Evolutionary conservation across 2,888 invertebrate genomes (phyloP).

Genomic region (Lymantria monacha): DNA sequence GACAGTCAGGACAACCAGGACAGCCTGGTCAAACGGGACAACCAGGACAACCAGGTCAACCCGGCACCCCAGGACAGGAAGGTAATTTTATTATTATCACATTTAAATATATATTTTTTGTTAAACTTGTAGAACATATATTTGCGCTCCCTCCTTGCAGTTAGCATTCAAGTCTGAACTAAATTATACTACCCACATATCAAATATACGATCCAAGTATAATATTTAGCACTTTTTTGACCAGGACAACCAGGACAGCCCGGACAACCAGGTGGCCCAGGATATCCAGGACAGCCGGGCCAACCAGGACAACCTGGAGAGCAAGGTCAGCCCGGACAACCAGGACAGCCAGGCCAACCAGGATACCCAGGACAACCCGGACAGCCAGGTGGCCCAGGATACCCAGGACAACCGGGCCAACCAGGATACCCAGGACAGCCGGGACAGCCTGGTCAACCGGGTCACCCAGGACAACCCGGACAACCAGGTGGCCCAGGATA

Average conservation of each 20-base stretch:
- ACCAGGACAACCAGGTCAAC: constrained; percentile 30
- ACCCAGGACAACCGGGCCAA: constrained; percentile 6
- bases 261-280: constrained; percentile 45
- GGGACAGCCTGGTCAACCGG: constrained; percentile 4
- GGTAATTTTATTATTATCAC: too few relatives aligned
- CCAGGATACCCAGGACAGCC: constrained; percentile 5
- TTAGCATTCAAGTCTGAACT: too few relatives aligned
- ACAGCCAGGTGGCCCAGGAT: constrained; percentile 2
- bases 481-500: constrained; percentile 2
- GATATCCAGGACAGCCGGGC: constrained; percentile 32
- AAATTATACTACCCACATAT: too few relatives aligned
- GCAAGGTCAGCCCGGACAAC: neutral
- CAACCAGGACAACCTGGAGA: constrained; percentile 3
- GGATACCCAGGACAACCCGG: constrained; percentile 3
- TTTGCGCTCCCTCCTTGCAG: too few relatives aligned
- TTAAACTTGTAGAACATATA: too few relatives aligned
- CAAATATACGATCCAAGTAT: too few relatives aligned
- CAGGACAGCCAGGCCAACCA: neutral
- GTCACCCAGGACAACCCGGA: constrained; percentile 6
- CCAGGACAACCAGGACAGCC: constrained; percentile 47
- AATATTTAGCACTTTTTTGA: too few relatives aligned
- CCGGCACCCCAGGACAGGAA: constrained; percentile 38
- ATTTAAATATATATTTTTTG: too few relatives aligned
- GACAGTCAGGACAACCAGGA: constrained; percentile 16
- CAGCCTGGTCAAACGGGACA: constrained; percentile 22